phyloP scores from a whole-genome alignment of 2,113 vertebrate species.

The Oryzias melastigma region DNA sequence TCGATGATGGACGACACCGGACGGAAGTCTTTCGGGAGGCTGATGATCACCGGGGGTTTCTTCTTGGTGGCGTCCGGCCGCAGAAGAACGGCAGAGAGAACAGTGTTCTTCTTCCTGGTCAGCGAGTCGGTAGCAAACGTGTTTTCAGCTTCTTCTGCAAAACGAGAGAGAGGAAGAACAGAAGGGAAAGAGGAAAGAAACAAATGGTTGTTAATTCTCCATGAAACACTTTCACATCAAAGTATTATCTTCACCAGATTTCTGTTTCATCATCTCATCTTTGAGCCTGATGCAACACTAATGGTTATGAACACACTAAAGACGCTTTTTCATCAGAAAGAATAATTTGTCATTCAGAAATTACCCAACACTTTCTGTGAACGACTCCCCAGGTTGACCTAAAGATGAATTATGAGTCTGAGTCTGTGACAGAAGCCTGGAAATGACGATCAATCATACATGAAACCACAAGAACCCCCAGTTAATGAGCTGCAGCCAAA shows the following conservation, averaged over 20 bases:
- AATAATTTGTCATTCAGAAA: not conserved
- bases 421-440: too few relatives aligned
- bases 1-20: constrained; percentile 98
- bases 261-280: constrained; percentile 45
- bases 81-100: constrained; percentile 86
- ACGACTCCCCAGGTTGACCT: not conserved
- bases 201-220: constrained; percentile 18
- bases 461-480: too few relatives aligned
- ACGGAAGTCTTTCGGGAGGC: constrained; percentile 93
- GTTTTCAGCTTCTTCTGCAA: constrained; percentile 95
- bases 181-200: constrained; percentile 15
- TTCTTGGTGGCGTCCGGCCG: constrained; percentile 88
- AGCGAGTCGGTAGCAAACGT: constrained; percentile 90
- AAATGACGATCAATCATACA: too few relatives aligned
- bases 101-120: constrained; percentile 88
- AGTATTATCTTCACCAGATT: constrained; percentile 28
- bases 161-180: constrained; percentile 1
- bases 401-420: not conserved
- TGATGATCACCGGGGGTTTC: constrained; percentile 90
- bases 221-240: constrained; percentile 13
- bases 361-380: not conserved
- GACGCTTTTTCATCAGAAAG: not conserved
- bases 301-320: constrained; percentile 34
- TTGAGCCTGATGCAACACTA: constrained; percentile 32
- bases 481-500: too few relatives aligned